Conservation (phyloP, 2,797 vertebrate species). For the Pseudomugil gertrudae region DNA sequence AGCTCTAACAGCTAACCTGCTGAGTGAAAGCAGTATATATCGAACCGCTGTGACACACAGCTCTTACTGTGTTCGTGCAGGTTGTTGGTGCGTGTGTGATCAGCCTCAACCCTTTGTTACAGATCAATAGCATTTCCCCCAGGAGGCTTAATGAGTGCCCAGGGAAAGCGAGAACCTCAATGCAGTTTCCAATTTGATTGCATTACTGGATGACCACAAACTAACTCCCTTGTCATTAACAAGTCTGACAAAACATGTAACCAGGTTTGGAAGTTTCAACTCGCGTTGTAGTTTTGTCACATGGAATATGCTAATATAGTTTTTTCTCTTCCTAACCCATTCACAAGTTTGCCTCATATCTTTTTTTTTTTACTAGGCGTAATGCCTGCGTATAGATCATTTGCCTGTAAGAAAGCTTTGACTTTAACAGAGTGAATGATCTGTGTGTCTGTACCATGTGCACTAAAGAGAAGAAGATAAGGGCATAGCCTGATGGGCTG, state of each 20-base stretch:
- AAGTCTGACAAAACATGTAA: not conserved
- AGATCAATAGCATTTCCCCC: conserved; percentile 51
- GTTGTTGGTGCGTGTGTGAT: conserved; percentile 51
- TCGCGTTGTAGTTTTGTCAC: not conserved
- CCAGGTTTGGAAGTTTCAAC: conserved; percentile 5
- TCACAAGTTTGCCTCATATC: not conserved
- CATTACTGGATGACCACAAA: conserved; percentile 9
- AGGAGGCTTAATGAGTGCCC: conserved; percentile 29
- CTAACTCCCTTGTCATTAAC: conserved; percentile 15
- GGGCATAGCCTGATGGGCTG: conserved; percentile 51
- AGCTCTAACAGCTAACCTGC: conserved; percentile 51
- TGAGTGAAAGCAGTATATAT: conserved; percentile 59
- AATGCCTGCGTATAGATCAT: not conserved
- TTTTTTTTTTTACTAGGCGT: not conserved
- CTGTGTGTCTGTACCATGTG: conserved; percentile 2
- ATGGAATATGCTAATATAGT: not conserved
- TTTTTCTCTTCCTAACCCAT: not conserved
- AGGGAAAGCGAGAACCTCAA: conserved; percentile 12
- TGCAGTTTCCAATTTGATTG: not conserved
- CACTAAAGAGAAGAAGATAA: conserved; percentile 37
- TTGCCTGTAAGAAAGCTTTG: conserved; percentile 1
- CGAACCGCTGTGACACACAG: conserved; percentile 55
- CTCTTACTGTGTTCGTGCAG: conserved; percentile 36
- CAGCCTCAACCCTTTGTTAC: conserved; percentile 26
- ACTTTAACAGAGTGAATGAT: conserved; percentile 16